Evolutionary conservation across 2,888 invertebrate species (phyloP).

Genomic region (Strigamia crassipes): DNA sequence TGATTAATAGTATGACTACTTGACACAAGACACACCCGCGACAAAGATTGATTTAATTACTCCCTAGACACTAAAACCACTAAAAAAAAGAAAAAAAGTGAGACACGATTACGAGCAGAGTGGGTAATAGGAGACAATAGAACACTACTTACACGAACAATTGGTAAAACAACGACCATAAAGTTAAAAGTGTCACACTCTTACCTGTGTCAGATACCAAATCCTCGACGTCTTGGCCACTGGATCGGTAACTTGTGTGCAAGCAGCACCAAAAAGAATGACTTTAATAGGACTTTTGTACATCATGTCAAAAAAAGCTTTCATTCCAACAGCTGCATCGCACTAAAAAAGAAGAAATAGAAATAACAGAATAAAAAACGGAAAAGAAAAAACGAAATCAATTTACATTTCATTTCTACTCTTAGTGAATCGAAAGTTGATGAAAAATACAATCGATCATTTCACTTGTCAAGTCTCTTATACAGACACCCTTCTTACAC

Average conservation of each 20-base stretch:
- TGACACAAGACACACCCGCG: not conserved
- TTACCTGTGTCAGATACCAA: conserved; percentile 93
- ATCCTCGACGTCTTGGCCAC: conserved; percentile 95
- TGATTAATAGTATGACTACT: not conserved
- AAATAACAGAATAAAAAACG: no score
- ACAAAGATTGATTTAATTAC: conserved; percentile 12
- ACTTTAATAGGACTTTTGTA: conserved; percentile 72
- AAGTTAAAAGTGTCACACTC: conserved; percentile 43
- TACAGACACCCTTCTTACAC: not conserved
- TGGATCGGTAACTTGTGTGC: conserved; percentile 94
- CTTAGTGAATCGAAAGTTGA: not conserved
- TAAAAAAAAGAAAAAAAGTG: not conserved
- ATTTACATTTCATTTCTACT: not conserved
- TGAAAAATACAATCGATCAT: conserved; percentile 12
- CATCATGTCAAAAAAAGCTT: conserved; percentile 96
- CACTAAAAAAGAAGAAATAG: conserved; percentile 68
- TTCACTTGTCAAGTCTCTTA: not conserved
- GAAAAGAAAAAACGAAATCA: not conserved
- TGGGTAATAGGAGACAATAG: not conserved
- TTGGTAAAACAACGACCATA: not conserved
- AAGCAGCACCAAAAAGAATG: conserved; percentile 95
- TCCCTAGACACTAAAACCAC: not conserved
- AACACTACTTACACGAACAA: not conserved
- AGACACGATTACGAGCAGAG: not conserved
- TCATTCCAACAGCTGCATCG: conserved; percentile 90